Conservation (phyloP, 1,140 invertebrate species). For the Pinna nobilis region DNA sequence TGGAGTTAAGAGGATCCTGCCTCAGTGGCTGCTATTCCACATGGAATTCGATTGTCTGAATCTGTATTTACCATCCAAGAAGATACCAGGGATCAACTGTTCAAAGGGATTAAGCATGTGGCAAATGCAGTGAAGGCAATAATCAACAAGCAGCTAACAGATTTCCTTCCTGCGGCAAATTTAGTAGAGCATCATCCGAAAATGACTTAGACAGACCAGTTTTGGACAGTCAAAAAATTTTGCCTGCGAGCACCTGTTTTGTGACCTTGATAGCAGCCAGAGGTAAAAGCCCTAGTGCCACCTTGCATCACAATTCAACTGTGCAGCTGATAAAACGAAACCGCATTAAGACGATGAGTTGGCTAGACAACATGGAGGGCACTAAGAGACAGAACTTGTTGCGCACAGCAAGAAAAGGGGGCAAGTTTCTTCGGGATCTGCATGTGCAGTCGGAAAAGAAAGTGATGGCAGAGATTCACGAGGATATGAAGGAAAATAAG, state of each 20-base stretch:
- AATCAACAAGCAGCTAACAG: constrained; percentile 15
- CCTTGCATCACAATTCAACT: constrained; percentile 35
- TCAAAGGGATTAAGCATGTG: background rate
- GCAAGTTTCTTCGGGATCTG: background rate
- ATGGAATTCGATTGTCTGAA: background rate
- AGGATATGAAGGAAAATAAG: too few relatives aligned
- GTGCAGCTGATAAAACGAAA: constrained; percentile 33
- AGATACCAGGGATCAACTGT: background rate
- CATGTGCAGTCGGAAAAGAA: too few relatives aligned
- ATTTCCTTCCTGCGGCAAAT: constrained; percentile 23
- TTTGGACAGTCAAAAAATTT: constrained; percentile 30
- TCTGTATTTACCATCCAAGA: background rate
- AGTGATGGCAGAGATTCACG: too few relatives aligned
- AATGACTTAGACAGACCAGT: background rate
- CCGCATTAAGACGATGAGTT: constrained; percentile 3
- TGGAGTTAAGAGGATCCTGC: constrained; percentile 9
- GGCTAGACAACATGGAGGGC: constrained; percentile 1
- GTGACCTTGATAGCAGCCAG: constrained; percentile 32
- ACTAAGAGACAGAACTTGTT: background rate
- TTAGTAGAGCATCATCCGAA: background rate
- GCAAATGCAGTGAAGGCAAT: constrained; percentile 14
- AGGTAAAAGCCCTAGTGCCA: constrained; percentile 12
- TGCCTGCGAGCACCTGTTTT: constrained; percentile 32
- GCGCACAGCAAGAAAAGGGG: constrained; percentile 13
- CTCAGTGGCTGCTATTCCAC: background rate